A percentile compares a stretch with the other conserved stretches of the same genome.
Evolutionary conservation across 2,113 vertebrate species (phyloP).

Genomic region (Plectropomus leopardus): DNA sequence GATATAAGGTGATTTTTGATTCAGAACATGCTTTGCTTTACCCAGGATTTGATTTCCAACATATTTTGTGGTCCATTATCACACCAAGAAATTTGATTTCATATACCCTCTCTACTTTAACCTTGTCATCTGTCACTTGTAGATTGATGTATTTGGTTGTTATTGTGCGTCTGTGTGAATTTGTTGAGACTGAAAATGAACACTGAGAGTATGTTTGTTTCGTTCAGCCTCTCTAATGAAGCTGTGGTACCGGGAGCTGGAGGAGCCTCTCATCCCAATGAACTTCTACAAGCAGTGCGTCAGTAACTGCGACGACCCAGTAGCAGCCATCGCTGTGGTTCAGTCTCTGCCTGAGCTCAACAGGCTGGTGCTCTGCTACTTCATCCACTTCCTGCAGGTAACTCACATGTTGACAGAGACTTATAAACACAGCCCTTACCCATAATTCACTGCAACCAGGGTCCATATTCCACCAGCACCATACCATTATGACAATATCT

Average conservation of each 20-base stretch:
- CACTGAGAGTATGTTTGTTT: not conserved
- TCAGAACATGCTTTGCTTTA: no score
- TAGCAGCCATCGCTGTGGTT: constrained; percentile 89
- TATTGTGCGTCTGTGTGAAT: not conserved
- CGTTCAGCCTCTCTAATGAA: constrained; percentile 90
- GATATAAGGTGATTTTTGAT: no score
- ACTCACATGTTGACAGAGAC: constrained; percentile 8
- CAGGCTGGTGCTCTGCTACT: constrained; percentile 92
- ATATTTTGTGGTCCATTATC: no score
- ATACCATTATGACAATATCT: not conserved
- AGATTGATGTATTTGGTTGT: not conserved
- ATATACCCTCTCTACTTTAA: no score
- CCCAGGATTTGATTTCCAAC: no score
- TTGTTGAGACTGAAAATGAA: not conserved
- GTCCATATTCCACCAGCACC: not conserved
- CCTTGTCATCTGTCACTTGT: no score
- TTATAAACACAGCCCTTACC: not conserved
- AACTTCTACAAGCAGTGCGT: constrained; percentile 92
- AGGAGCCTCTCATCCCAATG: constrained; percentile 92
- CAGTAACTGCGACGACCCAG: constrained; percentile 90
- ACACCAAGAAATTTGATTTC: no score
- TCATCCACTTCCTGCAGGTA: constrained; percentile 95
- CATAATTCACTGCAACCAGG: not conserved
- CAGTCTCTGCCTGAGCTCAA: constrained; percentile 91
- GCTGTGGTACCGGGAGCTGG: constrained; percentile 93